These are phyloP conservation scores for Lanius collurio DNA, from an alignment of 2,113 vertebrate genomes.

Conservation along the genomic window DNA sequence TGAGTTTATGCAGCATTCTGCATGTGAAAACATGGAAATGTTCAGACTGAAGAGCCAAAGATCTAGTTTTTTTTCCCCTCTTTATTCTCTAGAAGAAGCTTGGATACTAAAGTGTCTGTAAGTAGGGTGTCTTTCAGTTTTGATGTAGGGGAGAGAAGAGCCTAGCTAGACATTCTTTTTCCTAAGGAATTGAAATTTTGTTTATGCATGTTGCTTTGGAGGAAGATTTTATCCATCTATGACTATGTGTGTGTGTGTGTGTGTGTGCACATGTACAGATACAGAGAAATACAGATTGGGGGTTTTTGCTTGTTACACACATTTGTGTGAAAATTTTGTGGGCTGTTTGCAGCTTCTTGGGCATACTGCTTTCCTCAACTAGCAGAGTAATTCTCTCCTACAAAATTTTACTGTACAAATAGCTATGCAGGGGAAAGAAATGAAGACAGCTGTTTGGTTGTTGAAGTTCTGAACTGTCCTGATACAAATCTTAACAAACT, in stretches of 20 bases:
- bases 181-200: neutral
- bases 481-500: neutral
- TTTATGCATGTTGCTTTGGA: neutral
- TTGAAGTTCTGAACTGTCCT: slow-evolving; percentile 8
- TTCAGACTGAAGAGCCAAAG: neutral
- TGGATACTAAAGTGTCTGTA: neutral
- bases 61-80: neutral
- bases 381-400: neutral
- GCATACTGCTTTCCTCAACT: neutral
- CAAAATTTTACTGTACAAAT: neutral
- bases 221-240: neutral
- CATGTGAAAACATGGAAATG: neutral
- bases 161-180: neutral
- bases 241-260: neutral
- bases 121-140: neutral
- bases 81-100: neutral
- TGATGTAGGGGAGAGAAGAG: neutral
- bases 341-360: neutral
- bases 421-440: neutral
- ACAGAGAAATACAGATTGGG: neutral
- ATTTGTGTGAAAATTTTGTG: neutral
- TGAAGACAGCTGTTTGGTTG: neutral
- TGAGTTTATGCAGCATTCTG: neutral
- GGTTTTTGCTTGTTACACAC: neutral
- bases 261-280: neutral